Evolutionary conservation across 2,888 invertebrate species (phyloP), one percentile per base, ranked within the genome.

Genomic region (Lasioglossum pauxillum): DNA sequence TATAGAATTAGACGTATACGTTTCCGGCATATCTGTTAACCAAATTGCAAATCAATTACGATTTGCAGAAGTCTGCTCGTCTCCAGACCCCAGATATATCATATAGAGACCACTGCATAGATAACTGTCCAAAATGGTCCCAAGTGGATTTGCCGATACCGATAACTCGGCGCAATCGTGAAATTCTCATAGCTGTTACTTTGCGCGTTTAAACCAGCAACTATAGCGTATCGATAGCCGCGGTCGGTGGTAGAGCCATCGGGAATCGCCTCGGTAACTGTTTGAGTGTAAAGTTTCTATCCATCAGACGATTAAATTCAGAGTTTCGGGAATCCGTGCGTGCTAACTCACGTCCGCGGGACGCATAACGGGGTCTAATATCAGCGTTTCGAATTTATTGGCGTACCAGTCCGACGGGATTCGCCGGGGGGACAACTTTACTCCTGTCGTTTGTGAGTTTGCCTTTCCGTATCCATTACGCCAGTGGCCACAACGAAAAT

Each of bases 401-500:
- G 77, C 60, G 35, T 19, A 67, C 31, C 35, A 69, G 78, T 78
- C 90, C 82, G 77, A 7, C 41, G 87, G 83, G 90, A 86, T 84
- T 83, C 84, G 78, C 85, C 10, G 69, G 5, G 82, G 76, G 60
- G 76, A 72, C 81, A 88, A 90, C 90, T 91, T 90, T 89, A 83
- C 87, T 82, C 85, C 75, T 81, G 80, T 75, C 90, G 83, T 87
- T 87, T 89, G 85, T 81, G 85, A 91, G 89, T 91, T 91, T 89
- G 84, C 86, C 90, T 88, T 90, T 91, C 86, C 90, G 91, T 90
- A 90, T 90, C 91, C 82, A 90, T 91, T 90, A 91, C 89, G 86
- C 79, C 46, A 53, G 67, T 80, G 75, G 79, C 78, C 88, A 49
- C 72, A 74, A 86, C 81, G 89, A 89, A 90, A 91, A 90, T 90